Percentiles rank a stretch among this genome's conserved stretches.
Conservation (phyloP, 2,888 invertebrate species). For the Clostera curtula region DNA sequence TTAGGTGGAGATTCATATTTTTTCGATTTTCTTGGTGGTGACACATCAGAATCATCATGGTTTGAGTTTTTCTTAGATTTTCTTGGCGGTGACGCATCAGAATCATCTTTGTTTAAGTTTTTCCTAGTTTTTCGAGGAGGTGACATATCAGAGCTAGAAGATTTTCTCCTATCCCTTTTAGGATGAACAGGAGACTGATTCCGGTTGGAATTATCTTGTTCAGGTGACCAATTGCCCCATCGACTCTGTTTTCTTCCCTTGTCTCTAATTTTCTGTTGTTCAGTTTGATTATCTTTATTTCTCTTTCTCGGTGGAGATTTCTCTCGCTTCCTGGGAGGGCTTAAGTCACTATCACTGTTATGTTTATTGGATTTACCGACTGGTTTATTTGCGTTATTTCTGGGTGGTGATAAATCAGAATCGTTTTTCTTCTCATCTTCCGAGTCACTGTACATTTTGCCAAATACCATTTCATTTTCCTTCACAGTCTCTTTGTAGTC, state of each 20-base stretch:
- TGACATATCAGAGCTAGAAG: slow-evolving; percentile 26
- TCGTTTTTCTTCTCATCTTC: slow-evolving; percentile 56
- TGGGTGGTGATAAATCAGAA: slow-evolving; percentile 28
- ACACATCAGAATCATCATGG: slow-evolving; percentile 20
- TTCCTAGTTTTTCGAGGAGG: slow-evolving; percentile 23
- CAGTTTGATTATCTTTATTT: slow-evolving; percentile 10
- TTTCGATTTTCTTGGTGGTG: slow-evolving; percentile 22
- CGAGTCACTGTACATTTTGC: slow-evolving; percentile 69
- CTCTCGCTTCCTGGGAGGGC: slow-evolving; percentile 41
- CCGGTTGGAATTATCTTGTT: neutral
- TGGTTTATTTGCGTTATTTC: slow-evolving; percentile 11
- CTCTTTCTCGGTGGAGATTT: slow-evolving; percentile 10
- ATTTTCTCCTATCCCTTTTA: slow-evolving; percentile 14
- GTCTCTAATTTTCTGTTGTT: slow-evolving; percentile 20
- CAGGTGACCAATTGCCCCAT: slow-evolving; percentile 29
- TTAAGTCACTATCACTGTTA: slow-evolving; percentile 49
- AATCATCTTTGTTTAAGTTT: slow-evolving; percentile 13
- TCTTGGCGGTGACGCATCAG: slow-evolving; percentile 9
- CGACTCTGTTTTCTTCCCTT: slow-evolving; percentile 33
- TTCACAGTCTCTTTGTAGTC: slow-evolving; percentile 51
- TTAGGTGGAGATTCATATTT: neutral
- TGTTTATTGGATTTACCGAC: slow-evolving; percentile 19
- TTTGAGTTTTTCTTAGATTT: slow-evolving; percentile 15
- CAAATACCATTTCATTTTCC: slow-evolving; percentile 61
- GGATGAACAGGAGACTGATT: slow-evolving; percentile 5